Evolutionary conservation across 2,888 invertebrate genomes (phyloP).

Genomic region (Hypselothyrea guttata): DNA sequence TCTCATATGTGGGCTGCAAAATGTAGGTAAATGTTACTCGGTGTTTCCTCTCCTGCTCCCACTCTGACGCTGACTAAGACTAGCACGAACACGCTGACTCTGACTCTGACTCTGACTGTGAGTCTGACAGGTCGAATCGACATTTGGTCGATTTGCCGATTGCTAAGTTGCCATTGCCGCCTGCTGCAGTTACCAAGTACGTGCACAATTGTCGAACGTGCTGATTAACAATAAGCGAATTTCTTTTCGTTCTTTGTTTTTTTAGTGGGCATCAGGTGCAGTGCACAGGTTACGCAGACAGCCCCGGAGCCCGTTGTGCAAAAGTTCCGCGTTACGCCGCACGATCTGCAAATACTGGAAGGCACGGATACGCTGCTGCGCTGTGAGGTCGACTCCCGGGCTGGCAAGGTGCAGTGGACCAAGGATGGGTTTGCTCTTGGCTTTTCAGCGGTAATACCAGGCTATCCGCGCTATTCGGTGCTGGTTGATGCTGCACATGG

Average conservation of each 20-base stretch:
- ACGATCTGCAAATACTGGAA: conserved; percentile 90
- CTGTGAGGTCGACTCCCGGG: conserved; percentile 92
- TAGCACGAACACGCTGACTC: conserved; percentile 1
- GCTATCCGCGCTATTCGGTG: conserved; percentile 93
- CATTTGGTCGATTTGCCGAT: conserved; percentile 28
- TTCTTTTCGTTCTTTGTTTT: conserved; percentile 15
- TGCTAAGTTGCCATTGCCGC: conserved; percentile 37
- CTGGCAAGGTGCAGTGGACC: conserved; percentile 94
- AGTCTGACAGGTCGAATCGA: conserved; percentile 47
- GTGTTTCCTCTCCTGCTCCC: background rate
- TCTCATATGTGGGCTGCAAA: conserved; percentile 72
- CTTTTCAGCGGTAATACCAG: conserved; percentile 75
- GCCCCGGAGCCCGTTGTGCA: conserved; percentile 85
- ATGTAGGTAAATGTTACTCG: conserved; percentile 61
- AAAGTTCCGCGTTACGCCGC: conserved; percentile 90
- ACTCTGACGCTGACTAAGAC: too few species aligned
- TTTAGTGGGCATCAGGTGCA: conserved; percentile 28
- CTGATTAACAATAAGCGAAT: conserved; percentile 67
- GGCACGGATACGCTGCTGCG: conserved; percentile 91
- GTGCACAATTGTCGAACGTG: conserved; percentile 74
- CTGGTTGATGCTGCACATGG: conserved; percentile 92
- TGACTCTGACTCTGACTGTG: conserved; percentile 12
- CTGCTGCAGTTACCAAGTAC: conserved; percentile 64
- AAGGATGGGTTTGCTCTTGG: background rate
- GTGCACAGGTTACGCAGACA: conserved; percentile 20